Evolutionary conservation across 2,888 invertebrate species (phyloP).

Genomic region (Pegoplata infirma): DNA sequence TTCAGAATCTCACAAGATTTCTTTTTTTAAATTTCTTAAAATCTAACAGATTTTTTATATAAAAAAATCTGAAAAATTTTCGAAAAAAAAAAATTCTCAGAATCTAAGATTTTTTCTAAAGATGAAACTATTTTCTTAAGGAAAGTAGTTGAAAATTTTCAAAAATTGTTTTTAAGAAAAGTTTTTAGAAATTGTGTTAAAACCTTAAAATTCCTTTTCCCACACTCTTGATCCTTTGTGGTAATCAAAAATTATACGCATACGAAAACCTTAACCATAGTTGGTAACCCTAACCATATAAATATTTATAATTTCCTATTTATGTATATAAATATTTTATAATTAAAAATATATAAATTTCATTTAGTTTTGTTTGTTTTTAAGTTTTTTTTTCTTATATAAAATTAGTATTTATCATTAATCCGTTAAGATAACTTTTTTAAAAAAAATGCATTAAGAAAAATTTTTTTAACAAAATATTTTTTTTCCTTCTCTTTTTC

Average conservation of each 20-base stretch:
- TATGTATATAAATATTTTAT: background rate
- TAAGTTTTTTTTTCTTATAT: conserved; percentile 21
- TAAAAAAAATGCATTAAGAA: conserved; percentile 44
- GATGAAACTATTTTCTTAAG: too few relatives aligned
- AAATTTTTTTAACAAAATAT: conserved; percentile 49
- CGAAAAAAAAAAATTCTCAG: too few relatives aligned
- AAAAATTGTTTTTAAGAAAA: background rate
- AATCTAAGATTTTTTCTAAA: too few relatives aligned
- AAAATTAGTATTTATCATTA: conserved; percentile 46
- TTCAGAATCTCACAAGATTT: too few relatives aligned
- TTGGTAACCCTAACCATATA: background rate
- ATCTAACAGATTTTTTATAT: too few relatives aligned
- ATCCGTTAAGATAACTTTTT: too few relatives aligned
- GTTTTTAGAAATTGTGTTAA: background rate
- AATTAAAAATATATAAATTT: conserved; percentile 2
- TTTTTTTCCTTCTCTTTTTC: conserved; percentile 45
- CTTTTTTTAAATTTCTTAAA: too few relatives aligned
- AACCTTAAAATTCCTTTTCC: background rate
- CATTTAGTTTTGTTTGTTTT: background rate
- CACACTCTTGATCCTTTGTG: background rate
- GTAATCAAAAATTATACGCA: too few relatives aligned
- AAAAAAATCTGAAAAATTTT: too few relatives aligned
- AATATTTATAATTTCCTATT: too few relatives aligned
- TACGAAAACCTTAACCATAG: too few relatives aligned
- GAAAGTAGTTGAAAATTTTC: background rate